Evolutionary conservation across 2,113 vertebrate species (phyloP).

Genomic region (Neotragus moschatus): DNA sequence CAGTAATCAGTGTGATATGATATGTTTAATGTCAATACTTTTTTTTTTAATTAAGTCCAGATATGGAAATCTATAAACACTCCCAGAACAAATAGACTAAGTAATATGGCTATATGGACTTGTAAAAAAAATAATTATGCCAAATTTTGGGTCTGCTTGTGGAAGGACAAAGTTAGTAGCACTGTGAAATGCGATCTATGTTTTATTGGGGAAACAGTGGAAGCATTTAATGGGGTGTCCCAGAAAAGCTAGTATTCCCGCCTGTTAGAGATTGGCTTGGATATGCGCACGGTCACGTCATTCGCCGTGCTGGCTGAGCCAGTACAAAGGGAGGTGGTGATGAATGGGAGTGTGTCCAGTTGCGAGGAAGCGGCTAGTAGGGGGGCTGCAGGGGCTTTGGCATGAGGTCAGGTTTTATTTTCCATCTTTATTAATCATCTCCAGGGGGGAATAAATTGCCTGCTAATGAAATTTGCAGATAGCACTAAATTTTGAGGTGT

Average conservation of each 20-base stretch:
- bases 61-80: conserved; percentile 42
- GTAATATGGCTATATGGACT: not conserved
- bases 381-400: conserved; percentile 58
- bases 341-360: conserved; percentile 17
- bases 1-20: not conserved
- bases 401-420: conserved; percentile 66
- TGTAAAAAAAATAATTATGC: conserved; percentile 2
- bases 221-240: not conserved
- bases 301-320: not conserved
- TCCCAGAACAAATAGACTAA: conserved; percentile 24
- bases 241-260: conserved; percentile 6
- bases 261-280: not conserved
- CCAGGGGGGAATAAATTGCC: conserved; percentile 67
- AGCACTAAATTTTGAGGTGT: conserved; percentile 67
- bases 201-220: not conserved
- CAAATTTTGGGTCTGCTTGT: conserved; percentile 12
- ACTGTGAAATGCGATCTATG: not conserved
- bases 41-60: not conserved
- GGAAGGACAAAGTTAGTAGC: not conserved
- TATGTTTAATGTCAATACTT: conserved; percentile 32
- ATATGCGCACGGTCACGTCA: not conserved
- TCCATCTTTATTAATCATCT: conserved; percentile 74
- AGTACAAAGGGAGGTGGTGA: not conserved
- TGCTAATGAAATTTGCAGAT: conserved; percentile 74
- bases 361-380: conserved; percentile 44